These are phyloP conservation scores for Rhynchomys soricoides DNA, from an alignment of 2,113 vertebrate genomes.

Conservation along the genomic window DNA sequence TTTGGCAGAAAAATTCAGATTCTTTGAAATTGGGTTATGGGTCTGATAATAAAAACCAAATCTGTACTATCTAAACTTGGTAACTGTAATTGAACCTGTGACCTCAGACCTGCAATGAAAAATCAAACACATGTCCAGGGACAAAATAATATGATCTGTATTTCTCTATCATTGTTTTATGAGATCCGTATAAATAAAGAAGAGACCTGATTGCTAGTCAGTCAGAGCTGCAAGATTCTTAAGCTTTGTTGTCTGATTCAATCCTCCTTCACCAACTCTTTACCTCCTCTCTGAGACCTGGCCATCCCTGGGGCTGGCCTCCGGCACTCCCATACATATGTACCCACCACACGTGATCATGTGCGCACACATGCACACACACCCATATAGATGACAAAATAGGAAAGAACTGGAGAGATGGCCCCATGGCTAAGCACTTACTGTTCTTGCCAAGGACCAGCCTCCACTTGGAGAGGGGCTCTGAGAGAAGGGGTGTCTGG, in stretches of 20 bases:
- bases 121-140: background rate
- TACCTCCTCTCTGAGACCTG: background rate
- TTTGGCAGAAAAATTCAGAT: background rate
- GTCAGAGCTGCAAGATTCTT: background rate
- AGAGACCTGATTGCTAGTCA: background rate
- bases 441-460: too few species aligned
- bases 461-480: too few species aligned
- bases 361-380: background rate
- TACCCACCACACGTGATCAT: background rate
- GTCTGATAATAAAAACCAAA: background rate
- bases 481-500: too few species aligned
- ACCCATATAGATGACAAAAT: background rate
- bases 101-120: background rate
- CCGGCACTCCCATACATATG: background rate
- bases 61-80: background rate
- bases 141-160: background rate
- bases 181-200: background rate
- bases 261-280: background rate
- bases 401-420: background rate
- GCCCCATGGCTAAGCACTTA: background rate
- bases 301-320: background rate
- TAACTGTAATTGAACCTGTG: background rate
- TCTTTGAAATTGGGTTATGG: background rate
- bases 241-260: background rate
- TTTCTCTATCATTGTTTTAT: background rate